Conservation (phyloP, 2,888 invertebrate species). For the Sarcophaga caerulescens region DNA sequence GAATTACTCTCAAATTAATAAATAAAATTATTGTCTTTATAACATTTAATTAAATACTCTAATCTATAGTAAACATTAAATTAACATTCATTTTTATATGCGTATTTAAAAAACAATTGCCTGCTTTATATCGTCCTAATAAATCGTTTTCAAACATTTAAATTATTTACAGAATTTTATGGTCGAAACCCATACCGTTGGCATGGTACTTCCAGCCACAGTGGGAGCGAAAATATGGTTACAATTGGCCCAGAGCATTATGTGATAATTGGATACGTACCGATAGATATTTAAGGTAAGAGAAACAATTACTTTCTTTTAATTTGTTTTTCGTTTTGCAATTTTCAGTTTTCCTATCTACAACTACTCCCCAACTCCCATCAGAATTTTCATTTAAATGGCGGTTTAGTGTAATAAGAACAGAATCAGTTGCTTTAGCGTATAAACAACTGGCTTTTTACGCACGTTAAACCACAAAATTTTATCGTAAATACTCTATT, state of each 20-base stretch:
- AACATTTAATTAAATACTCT: too few species aligned
- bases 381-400: not conserved
- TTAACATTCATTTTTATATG: not conserved
- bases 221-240: slow-evolving; percentile 91
- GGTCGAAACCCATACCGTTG: slow-evolving; percentile 95
- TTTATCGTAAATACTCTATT: slow-evolving; percentile 23
- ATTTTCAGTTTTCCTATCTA: not conserved
- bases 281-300: slow-evolving; percentile 86
- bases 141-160: not conserved
- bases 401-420: not conserved
- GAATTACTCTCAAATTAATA: too few species aligned
- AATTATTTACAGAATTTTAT: slow-evolving; percentile 84
- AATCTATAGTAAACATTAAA: too few species aligned
- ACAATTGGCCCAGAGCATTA: slow-evolving; percentile 90
- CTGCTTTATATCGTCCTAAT: not conserved
- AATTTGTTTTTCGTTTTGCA: slow-evolving; percentile 83
- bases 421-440: not conserved
- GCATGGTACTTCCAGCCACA: slow-evolving; percentile 96
- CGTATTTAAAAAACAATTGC: not conserved
- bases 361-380: not conserved
- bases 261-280: slow-evolving; percentile 96
- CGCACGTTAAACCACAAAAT: slow-evolving; percentile 25
- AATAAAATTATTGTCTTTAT: too few species aligned
- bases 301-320: slow-evolving; percentile 86
- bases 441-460: not conserved